phyloP scores from a whole-genome alignment of 23 tunicate species.

The Halocynthia roretzi region DNA sequence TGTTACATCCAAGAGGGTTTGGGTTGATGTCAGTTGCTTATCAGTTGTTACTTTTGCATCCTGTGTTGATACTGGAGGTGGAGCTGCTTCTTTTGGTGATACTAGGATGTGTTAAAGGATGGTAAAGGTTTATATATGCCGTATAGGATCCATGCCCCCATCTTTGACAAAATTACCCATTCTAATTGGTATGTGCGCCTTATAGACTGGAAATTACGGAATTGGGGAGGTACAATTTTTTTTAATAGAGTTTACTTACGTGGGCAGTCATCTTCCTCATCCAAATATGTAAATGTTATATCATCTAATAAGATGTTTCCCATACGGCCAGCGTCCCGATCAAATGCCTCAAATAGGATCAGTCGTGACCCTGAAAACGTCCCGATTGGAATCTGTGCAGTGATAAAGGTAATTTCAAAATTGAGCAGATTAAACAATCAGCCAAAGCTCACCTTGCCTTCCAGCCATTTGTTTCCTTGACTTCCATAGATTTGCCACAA shows the following conservation, averaged over 20 bases:
- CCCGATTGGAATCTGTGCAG: constrained; percentile 29
- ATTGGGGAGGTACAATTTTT: too few relatives aligned
- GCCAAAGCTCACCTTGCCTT: constrained; percentile 22
- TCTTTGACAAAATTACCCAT: too few relatives aligned
- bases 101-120: neutral
- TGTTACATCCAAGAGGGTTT: too few relatives aligned
- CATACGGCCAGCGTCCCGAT: constrained; percentile 58
- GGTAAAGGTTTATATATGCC: too few relatives aligned
- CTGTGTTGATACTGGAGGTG: neutral
- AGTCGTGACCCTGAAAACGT: too few relatives aligned
- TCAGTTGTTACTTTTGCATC: neutral
- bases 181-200: too few relatives aligned
- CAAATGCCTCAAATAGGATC: constrained; percentile 54
- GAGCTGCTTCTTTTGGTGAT: constrained; percentile 1
- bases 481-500: constrained; percentile 18
- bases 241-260: constrained; percentile 8
- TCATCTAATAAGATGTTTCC: constrained; percentile 75
- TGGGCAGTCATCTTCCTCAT: constrained; percentile 1
- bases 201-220: neutral
- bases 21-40: neutral
- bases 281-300: constrained; percentile 2
- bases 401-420: neutral
- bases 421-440: too few relatives aligned
- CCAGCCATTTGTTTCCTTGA: constrained; percentile 22
- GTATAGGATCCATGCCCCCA: too few relatives aligned